Conservation (phyloP, 2,797 vertebrate genomes). For the Gymnoscopelus braueri region DNA sequence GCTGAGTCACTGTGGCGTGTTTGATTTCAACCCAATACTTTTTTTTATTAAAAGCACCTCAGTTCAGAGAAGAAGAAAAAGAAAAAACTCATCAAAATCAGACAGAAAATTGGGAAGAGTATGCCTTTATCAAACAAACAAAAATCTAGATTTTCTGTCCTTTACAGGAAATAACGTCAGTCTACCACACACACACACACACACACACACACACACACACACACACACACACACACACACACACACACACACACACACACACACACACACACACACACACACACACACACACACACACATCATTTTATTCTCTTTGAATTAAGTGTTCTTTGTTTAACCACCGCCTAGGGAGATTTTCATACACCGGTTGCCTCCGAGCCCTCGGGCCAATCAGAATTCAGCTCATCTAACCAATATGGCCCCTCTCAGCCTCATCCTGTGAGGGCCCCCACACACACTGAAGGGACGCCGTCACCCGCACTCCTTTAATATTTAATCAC, state of each 20-base stretch:
- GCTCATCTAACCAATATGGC: constrained; percentile 30
- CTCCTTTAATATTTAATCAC: constrained; percentile 84
- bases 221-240: too few species aligned
- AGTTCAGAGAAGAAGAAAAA: constrained; percentile 45
- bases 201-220: too few species aligned
- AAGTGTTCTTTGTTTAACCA: constrained; percentile 30
- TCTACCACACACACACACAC: too few species aligned
- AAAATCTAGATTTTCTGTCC: constrained; percentile 18
- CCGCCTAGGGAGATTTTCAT: constrained; percentile 4
- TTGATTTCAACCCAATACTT: constrained; percentile 78
- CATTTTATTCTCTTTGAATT: constrained; percentile 23
- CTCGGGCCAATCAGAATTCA: constrained; percentile 52
- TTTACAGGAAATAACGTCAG: too few species aligned
- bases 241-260: too few species aligned
- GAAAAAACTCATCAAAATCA: constrained; percentile 47
- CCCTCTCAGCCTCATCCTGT: constrained; percentile 39
- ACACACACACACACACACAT: background rate
- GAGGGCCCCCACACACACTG: constrained; percentile 47
- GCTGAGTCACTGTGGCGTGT: constrained; percentile 73
- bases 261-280: too few species aligned
- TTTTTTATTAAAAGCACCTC: constrained; percentile 77
- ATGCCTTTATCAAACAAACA: constrained; percentile 60
- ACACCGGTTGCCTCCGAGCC: constrained; percentile 20
- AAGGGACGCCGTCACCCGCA: constrained; percentile 61
- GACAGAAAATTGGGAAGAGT: constrained; percentile 32